Evolutionary conservation across 1,140 invertebrate species (phyloP), one percentile per base, ranked within the genome.

Genomic region (Macrocentrus cingulum): DNA sequence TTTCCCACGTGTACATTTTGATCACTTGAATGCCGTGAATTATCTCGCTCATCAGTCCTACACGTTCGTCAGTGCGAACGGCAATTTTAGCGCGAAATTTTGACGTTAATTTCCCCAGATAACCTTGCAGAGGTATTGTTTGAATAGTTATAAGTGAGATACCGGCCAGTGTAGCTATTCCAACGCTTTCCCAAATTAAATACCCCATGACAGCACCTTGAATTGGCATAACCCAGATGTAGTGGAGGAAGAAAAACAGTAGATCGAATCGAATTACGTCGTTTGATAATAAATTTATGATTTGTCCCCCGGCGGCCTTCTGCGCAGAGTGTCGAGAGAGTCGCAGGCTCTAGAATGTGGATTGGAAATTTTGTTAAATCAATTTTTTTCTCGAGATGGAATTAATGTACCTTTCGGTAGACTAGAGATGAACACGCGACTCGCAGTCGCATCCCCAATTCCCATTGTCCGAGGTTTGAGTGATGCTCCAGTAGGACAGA

Each of bases 1-100:
- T 87, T 65, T 92, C 90, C 90, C 90, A 92, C 1, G 88, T 85
- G 64, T 91, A 91, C 90, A 93, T 92, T 82, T 94, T 95, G 51
- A 88, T 88, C 0, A 94, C 88, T 76, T 91, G 84, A 37, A 88
- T 85, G 0, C 87, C 87, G 41, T 80, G 80, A 1, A 93, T 87
- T 16, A 94, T 86, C 78, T 94, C 91, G 66, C 85, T 90, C 91
- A 94, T 94, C 4, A 92, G 74, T 63, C 88, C 84, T 1, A 94
- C 86, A 60, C 92, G 80, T 70, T 90, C 84, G 71, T 95, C 92
- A 0, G 91, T 93, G 34, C 84, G 75, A 13, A 75, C 68, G 0
- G 89, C 89, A 13, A 88, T 89, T 72, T 86, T 84, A 11, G 81
- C 77, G 60, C 90, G 75, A 6, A 88, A 75, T 29, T 79, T 77